Percentiles rank a stretch among this genome's conserved stretches.
Conservation (phyloP, 1,140 invertebrate species). For the Apocrypta bakeri region DNA sequence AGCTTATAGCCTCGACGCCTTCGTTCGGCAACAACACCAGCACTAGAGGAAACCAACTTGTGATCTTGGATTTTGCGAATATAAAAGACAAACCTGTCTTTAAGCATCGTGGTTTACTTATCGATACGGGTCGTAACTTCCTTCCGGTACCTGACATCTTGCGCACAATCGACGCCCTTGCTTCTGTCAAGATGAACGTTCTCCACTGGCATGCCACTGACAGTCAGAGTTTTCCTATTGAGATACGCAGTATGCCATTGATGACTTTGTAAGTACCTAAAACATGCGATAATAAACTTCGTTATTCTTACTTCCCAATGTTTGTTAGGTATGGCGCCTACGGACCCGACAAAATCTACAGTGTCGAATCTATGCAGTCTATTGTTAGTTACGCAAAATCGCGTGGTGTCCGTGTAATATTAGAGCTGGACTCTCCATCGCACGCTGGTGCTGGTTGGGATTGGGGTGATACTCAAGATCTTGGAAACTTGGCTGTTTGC, state of each 20-base stretch:
- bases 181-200: slow-evolving; percentile 87
- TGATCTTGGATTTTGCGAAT: slow-evolving; percentile 64
- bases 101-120: slow-evolving; percentile 80
- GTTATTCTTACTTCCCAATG: background rate
- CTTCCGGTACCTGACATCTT: slow-evolving; percentile 82
- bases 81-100: slow-evolving; percentile 68
- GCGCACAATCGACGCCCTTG: slow-evolving; percentile 85
- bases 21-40: background rate
- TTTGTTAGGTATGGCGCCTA: slow-evolving; percentile 83
- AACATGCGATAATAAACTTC: background rate
- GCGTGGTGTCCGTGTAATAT: slow-evolving; percentile 82
- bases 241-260: slow-evolving; percentile 80
- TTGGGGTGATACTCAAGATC: slow-evolving; percentile 81
- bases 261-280: slow-evolving; percentile 72
- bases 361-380: slow-evolving; percentile 78
- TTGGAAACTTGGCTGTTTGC: slow-evolving; percentile 83
- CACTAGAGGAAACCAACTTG: slow-evolving; percentile 51
- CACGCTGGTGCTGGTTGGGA: slow-evolving; percentile 89
- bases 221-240: slow-evolving; percentile 87
- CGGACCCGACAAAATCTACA: slow-evolving; percentile 81
- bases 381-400: slow-evolving; percentile 80
- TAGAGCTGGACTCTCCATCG: slow-evolving; percentile 87
- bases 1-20: slow-evolving; percentile 76
- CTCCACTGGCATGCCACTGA: slow-evolving; percentile 92
- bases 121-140: slow-evolving; percentile 87